Base-by-base conservation (phyloP, 2,888 invertebrate genomes). In the Notocelia uddmanniana region DNA sequence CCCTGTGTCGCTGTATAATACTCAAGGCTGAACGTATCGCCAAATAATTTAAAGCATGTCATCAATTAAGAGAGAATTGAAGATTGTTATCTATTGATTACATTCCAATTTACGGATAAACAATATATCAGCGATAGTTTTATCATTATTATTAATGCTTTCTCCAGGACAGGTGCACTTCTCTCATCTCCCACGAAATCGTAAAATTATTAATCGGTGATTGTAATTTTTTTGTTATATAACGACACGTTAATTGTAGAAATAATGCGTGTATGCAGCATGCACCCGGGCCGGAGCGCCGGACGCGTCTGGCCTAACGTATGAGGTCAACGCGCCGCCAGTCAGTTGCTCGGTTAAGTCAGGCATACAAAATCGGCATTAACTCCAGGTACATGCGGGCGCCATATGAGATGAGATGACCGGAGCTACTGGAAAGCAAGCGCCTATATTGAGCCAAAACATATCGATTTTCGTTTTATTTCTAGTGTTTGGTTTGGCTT, bases 21-120 rank as follows among this genome's bases (percentile, higher is more conserved):
- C 6, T 15, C 68, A 41, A 54, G 68, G 68, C 23, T 41, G 60
- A 26, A 8, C 18, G 48, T 59, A 68, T 68, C 59, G 68, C 68
- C 18, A 31, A 60, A 60, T 31, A 37, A 41, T 2, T 13, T 15
- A 26, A 18, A 10, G 5, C 37, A 41, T 9, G 37, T 19, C 19
- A 58, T 15, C 37, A 34, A 58, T 37, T 37, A 0, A 19, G 58
- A 13, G 18, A 31, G 5, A 21, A 11, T 3, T 50, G 19, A 50
- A 26, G 5, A 34, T 26, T 31, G 18, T 21, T 57, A 67, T 55
- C 19, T 23, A 13, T 57, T 13, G 67, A 57, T 57, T 67, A 11
- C 9, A 13, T 19, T 48, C n/a, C n/a, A 21, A 31, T 31, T 45
- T 57, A 57, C 26, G 15, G 55, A 57, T 48, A 57, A 54, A 45